Evolutionary conservation across 1,140 invertebrate species (phyloP).

Genomic region (Megalonaias nervosa): DNA sequence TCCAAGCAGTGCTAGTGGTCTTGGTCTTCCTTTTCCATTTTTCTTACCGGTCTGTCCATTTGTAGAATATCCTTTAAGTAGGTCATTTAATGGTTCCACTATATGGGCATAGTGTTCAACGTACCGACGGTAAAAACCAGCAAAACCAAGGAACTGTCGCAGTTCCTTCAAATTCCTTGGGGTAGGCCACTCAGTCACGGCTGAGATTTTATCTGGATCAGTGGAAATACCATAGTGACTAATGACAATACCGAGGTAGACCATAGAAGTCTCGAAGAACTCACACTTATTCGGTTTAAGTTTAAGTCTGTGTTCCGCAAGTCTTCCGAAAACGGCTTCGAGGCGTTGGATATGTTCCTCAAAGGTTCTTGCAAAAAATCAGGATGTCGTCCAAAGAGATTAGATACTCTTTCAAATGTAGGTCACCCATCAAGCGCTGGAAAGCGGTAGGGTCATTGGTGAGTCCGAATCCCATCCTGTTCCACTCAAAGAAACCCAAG

Average conservation of each 20-base stretch:
- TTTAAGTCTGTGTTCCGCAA: not conserved
- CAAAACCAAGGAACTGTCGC: constrained; percentile 71
- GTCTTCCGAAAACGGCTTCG: too few species aligned
- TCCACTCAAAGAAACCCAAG: too few species aligned
- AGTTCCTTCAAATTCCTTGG: constrained; percentile 64
- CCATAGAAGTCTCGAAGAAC: not conserved
- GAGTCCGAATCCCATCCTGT: not conserved
- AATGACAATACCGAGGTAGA: not conserved
- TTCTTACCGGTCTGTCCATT: too few species aligned
- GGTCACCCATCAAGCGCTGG: constrained; percentile 50
- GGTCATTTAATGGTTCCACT: constrained; percentile 39
- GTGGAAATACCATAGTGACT: constrained; percentile 4
- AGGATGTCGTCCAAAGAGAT: constrained; percentile 52
- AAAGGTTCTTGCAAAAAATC: constrained; percentile 18
- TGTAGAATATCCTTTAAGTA: too few species aligned
- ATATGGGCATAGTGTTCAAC: constrained; percentile 55
- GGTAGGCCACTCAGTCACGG: constrained; percentile 55
- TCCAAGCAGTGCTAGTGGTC: too few species aligned
- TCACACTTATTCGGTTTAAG: constrained; percentile 12
- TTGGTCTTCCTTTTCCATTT: too few species aligned
- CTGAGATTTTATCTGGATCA: constrained; percentile 67
- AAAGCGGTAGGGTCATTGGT: constrained; percentile 46
- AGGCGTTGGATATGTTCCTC: too few species aligned
- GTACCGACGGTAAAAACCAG: constrained; percentile 68
- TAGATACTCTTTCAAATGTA: constrained; percentile 1